Percentiles rank a stretch among this genome's conserved stretches.
Conservation (phyloP, 2,888 invertebrate genomes). For the Anticlea derivata region DNA sequence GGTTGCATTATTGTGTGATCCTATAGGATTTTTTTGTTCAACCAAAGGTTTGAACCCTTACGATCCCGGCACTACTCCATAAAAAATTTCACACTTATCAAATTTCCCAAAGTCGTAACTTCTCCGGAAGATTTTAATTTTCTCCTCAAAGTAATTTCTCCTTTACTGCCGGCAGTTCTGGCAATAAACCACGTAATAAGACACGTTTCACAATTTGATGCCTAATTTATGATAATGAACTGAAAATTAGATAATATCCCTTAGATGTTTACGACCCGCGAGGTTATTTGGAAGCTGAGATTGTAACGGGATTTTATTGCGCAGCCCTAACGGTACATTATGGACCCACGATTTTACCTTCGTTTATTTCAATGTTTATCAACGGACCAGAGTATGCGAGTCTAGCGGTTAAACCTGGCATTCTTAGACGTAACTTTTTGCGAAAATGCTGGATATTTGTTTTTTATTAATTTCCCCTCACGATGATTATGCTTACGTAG, state of each 20-base stretch:
- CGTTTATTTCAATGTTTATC: too few relatives aligned
- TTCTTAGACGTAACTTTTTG: too few relatives aligned
- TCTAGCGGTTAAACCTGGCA: too few relatives aligned
- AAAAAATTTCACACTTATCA: slow-evolving; percentile 16
- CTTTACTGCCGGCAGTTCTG: slow-evolving; percentile 28
- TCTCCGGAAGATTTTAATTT: slow-evolving; percentile 15
- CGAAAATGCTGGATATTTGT: too few relatives aligned
- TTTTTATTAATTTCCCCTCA: too few relatives aligned
- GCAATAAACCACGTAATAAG: slow-evolving; percentile 35
- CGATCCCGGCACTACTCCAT: slow-evolving; percentile 1
- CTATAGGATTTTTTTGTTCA: too few relatives aligned
- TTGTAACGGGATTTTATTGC: slow-evolving; percentile 5
- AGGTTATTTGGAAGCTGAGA: background rate
- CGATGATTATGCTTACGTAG: too few relatives aligned
- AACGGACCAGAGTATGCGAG: too few relatives aligned
- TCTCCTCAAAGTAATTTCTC: slow-evolving; percentile 26
- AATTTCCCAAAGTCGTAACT: slow-evolving; percentile 20
- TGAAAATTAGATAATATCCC: slow-evolving; percentile 31
- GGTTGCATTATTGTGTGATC: too few relatives aligned
- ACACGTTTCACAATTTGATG: slow-evolving; percentile 35
- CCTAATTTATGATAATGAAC: slow-evolving; percentile 38
- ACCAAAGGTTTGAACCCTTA: background rate
- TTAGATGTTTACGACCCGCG: slow-evolving; percentile 21
- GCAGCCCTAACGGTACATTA: too few relatives aligned
- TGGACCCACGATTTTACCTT: too few relatives aligned